Evolutionary conservation across 2,888 invertebrate species (phyloP), one percentile per base, ranked within the genome.

Genomic region (Creontiades dilutus): DNA sequence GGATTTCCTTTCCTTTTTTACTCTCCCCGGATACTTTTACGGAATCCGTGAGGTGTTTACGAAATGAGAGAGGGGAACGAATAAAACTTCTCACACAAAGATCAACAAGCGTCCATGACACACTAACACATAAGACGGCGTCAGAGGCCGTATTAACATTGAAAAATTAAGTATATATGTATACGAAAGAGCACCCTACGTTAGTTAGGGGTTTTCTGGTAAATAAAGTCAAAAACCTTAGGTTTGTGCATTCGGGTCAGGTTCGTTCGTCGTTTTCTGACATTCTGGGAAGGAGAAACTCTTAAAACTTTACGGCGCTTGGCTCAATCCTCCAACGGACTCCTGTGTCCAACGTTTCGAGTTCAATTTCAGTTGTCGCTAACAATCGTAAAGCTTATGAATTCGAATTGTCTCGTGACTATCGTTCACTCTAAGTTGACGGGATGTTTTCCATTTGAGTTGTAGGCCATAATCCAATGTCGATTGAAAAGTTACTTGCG

Each of bases 241-340:
- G 12, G 75, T 75, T 75, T 75, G 75, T 28, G 75, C 14, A 75
- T 75, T 75, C 75, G 28, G 75, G 75, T 75, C 75, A 75, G 75
- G 28, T 75, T 19, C 75, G 75, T 75, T 75, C 14, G 75, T 75
- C 75, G 75, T 14, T 75, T 75, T 28, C 28, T 75, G 37, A 2
- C 37, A 7, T 37, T 37, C 37, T 37, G 37, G 7, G 37, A 37
- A 7, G 37, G 37, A 7, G 37, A 37, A 37, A 37, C 37, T 37
- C 37, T 37, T 7, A 37, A 37, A 37, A 7, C 37, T 37, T 37
- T 37, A 4, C 37, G 2, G 37, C 7, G 2, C 37, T 37, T 37
- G 37, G 7, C 37, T 37, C n/a, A n/a, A n/a, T n/a, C n/a, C n/a
- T n/a, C 37, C 7, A 37, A 37, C 3, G 37, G 37, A 4, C 37